Conservation (phyloP, 2,113 vertebrate species). For the Coregonus clupeaformis region DNA sequence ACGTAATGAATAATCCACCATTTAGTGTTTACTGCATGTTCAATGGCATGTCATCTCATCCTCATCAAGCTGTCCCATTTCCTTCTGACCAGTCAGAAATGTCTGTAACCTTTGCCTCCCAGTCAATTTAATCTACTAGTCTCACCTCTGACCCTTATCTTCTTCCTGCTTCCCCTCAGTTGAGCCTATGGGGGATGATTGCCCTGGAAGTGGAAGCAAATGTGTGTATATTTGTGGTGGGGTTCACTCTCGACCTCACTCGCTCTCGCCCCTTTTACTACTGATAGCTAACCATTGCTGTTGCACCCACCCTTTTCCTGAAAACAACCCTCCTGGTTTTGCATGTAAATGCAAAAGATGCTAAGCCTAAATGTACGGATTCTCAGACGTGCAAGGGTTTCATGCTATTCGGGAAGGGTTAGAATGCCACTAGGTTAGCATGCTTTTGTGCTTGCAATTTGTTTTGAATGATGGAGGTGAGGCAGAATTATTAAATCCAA, state of each 20-base stretch:
- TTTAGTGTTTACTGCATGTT: conserved; percentile 36
- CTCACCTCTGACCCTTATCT: conserved; percentile 83
- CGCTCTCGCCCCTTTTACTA: conserved; percentile 62
- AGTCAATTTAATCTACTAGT: conserved; percentile 39
- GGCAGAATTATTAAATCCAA: conserved; percentile 25
- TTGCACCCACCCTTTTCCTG: conserved; percentile 30
- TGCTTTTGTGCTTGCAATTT: conserved; percentile 49
- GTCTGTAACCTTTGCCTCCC: conserved; percentile 55
- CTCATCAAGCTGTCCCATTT: conserved; percentile 28
- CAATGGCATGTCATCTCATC: conserved; percentile 38
- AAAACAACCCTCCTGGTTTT: conserved; percentile 69
- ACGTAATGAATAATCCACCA: conserved; percentile 37
- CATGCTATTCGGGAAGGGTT: conserved; percentile 27
- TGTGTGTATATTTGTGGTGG: conserved; percentile 90
- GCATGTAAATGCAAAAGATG: conserved; percentile 74
- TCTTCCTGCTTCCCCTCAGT: conserved; percentile 89
- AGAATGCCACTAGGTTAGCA: conserved; percentile 56
- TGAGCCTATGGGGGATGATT: conserved; percentile 94
- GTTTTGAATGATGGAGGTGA: conserved; percentile 33
- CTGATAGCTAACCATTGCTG: conserved; percentile 64
- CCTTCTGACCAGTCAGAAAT: conserved; percentile 41
- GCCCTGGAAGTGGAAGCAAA: conserved; percentile 96
- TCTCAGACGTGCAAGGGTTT: conserved; percentile 75
- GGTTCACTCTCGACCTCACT: conserved; percentile 38
- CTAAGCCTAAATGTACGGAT: conserved; percentile 49